These are phyloP conservation scores for Scrobipalpa atriplicella DNA, from an alignment of 2,888 invertebrate genomes.

Conservation along the genomic window DNA sequence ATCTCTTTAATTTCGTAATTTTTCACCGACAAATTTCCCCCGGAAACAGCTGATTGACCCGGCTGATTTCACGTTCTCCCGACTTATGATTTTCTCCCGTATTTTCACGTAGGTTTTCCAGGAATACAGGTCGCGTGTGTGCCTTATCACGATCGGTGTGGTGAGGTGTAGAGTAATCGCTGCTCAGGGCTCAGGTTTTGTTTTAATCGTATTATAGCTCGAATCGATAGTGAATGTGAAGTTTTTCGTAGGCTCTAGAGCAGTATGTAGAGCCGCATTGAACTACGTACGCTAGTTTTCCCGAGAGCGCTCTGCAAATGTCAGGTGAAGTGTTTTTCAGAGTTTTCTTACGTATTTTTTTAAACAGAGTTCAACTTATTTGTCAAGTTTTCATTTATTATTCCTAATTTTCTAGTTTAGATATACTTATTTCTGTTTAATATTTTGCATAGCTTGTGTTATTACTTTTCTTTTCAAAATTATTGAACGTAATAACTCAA, in stretches of 20 bases:
- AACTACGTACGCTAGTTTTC: constrained; percentile 28
- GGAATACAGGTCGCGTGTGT: constrained; percentile 50
- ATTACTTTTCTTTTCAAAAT: not conserved
- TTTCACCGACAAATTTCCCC: constrained; percentile 15
- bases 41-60: constrained; percentile 65
- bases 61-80: constrained; percentile 51
- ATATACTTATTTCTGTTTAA: not conserved
- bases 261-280: constrained; percentile 35
- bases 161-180: constrained; percentile 44
- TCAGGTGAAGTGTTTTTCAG: not conserved
- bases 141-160: constrained; percentile 50
- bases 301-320: not conserved
- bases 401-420: not conserved
- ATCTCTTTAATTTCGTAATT: not conserved
- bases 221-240: constrained; percentile 39
- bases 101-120: constrained; percentile 53
- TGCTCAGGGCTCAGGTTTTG: constrained; percentile 48
- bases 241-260: constrained; percentile 19
- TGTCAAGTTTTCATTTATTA: not conserved
- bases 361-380: not conserved
- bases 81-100: constrained; percentile 48
- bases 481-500: not conserved
- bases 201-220: constrained; percentile 48
- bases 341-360: not conserved
- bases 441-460: not conserved